Percentiles rank a stretch among this genome's conserved stretches.
phyloP scores from a whole-genome alignment of 2,797 vertebrate species.

The Sandelia bainsii region DNA sequence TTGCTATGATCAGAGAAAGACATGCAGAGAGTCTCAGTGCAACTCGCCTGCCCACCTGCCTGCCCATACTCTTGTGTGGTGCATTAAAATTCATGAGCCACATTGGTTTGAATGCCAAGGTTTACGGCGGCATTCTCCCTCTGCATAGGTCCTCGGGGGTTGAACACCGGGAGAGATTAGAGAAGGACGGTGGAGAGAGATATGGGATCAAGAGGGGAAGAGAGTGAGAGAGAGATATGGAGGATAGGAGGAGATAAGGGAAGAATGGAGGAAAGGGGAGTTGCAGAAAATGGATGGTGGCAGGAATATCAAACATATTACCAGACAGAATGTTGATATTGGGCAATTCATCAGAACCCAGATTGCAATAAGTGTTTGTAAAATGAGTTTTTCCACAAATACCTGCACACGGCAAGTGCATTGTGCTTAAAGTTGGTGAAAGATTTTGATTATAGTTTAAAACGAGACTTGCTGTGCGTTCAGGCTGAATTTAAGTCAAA shows the following conservation, averaged over 20 bases:
- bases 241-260: slow-evolving; percentile 50
- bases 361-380: slow-evolving; percentile 11
- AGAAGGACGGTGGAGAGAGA: slow-evolving; percentile 55
- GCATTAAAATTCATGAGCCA: slow-evolving; percentile 77
- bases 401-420: neutral
- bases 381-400: neutral
- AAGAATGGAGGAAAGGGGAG: slow-evolving; percentile 31
- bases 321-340: slow-evolving; percentile 13
- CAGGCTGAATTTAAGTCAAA: neutral
- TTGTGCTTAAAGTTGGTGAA: neutral
- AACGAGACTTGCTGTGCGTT: neutral
- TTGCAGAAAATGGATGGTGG: slow-evolving; percentile 28
- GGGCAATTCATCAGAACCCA: slow-evolving; percentile 18
- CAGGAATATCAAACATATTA: slow-evolving; percentile 11
- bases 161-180: slow-evolving; percentile 63
- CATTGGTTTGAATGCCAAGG: slow-evolving; percentile 74
- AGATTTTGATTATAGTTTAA: neutral
- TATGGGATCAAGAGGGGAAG: slow-evolving; percentile 56
- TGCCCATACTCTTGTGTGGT: slow-evolving; percentile 46
- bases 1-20: slow-evolving; percentile 21
- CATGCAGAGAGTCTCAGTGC: slow-evolving; percentile 30
- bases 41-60: slow-evolving; percentile 45
- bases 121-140: slow-evolving; percentile 66
- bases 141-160: slow-evolving; percentile 66
- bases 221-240: slow-evolving; percentile 41